These are phyloP conservation scores for Paradisaea rubra DNA, from an alignment of 2,113 vertebrate species.

Conservation along the genomic window DNA sequence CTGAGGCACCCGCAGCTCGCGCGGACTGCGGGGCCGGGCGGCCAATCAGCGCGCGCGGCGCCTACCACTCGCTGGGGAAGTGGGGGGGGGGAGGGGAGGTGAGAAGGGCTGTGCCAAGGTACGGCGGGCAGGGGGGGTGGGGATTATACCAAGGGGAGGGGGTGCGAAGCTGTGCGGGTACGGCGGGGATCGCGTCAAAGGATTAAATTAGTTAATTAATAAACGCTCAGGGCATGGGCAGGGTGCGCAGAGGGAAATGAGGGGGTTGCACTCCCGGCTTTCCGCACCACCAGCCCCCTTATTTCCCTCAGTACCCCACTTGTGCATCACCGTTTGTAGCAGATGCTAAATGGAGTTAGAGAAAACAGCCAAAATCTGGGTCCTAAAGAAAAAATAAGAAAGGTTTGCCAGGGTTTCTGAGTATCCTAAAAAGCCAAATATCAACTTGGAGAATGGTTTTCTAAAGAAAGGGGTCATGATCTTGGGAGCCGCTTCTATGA, in stretches of 20 bases:
- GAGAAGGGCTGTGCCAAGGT: neutral
- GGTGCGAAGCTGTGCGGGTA: neutral
- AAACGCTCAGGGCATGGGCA: rapidly evolving
- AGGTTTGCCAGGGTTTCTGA: neutral
- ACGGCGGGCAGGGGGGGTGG: rapidly evolving
- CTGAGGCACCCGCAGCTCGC: constrained; percentile 4
- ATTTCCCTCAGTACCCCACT: rapidly evolving
- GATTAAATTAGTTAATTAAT: neutral
- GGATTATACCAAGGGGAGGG: neutral
- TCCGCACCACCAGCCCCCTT: neutral
- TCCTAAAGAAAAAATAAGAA: neutral
- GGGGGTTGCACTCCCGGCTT: rapidly evolving
- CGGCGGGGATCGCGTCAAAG: no score
- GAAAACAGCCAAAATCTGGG: neutral
- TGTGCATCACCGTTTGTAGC: neutral
- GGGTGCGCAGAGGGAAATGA: no score
- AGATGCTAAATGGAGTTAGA: neutral
- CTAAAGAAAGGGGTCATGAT: neutral
- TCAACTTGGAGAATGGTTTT: neutral
- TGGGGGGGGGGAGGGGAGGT: neutral
- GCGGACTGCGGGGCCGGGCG: constrained; percentile 10
- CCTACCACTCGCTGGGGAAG: neutral
- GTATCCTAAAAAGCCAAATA: neutral
- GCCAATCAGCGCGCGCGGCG: neutral
- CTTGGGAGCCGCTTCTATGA: neutral